These are phyloP conservation scores for Eustalomyia histrio DNA, from an alignment of 2,888 invertebrate species.

Conservation along the genomic window DNA sequence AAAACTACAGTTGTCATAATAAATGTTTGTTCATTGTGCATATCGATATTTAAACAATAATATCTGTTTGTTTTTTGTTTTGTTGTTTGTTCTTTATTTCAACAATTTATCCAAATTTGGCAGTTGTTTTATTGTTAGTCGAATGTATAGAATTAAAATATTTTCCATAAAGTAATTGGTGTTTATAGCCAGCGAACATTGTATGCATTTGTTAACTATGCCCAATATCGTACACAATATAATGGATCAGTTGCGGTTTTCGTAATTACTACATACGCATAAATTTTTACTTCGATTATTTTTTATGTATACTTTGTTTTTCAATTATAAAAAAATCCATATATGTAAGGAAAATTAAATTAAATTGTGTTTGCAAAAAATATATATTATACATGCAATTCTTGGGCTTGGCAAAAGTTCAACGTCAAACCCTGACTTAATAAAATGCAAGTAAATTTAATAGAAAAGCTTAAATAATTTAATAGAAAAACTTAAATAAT, in stretches of 20 bases:
- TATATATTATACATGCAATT: not conserved
- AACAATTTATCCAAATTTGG: constrained; percentile 51
- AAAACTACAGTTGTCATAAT: no score
- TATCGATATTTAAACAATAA: not conserved
- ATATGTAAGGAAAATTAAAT: constrained; percentile 49
- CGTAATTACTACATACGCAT: constrained; percentile 33
- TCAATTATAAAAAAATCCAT: constrained; percentile 42
- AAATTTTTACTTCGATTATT: constrained; percentile 16
- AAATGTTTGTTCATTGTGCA: not conserved
- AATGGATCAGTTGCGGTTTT: constrained; percentile 32
- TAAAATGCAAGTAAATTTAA: constrained; percentile 10
- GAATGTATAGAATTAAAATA: constrained; percentile 24
- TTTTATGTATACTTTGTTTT: not conserved
- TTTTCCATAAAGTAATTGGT: constrained; percentile 44
- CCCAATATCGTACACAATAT: constrained; percentile 13
- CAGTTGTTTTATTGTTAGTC: constrained; percentile 9
- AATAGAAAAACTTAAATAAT: no score
- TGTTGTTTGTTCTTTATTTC: constrained; percentile 42
- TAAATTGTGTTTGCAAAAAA: constrained; percentile 30
- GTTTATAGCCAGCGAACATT: not conserved
- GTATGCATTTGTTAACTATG: not conserved
- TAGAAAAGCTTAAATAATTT: constrained; percentile 15
- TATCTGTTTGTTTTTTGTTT: not conserved
- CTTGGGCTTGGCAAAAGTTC: constrained; percentile 51
- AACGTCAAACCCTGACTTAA: constrained; percentile 51